Conservation (phyloP, 1,140 invertebrate genomes). For the Magallana gigas region DNA sequence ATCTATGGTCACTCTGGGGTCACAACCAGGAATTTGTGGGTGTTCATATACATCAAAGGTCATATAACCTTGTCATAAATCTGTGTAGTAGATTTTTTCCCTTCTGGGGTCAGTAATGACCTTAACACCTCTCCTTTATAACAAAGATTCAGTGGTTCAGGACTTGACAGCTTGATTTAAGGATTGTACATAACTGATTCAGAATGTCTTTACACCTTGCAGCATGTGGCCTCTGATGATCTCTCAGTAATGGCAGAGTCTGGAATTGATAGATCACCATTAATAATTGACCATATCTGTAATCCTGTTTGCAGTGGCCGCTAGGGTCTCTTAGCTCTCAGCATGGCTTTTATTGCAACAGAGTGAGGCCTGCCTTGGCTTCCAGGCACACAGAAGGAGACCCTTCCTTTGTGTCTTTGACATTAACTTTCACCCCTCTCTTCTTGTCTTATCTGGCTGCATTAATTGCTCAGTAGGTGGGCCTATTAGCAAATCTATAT, state of each 20-base stretch:
- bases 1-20: neutral
- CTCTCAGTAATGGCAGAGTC: neutral
- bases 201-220: no score
- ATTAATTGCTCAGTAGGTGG: slow-evolving; percentile 12
- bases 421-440: neutral
- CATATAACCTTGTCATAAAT: neutral
- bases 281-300: neutral
- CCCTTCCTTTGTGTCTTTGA: neutral
- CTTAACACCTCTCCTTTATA: no score
- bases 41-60: neutral
- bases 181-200: no score
- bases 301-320: neutral
- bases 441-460: neutral
- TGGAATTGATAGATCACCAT: neutral
- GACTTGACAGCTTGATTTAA: no score
- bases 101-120: no score
- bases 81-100: neutral
- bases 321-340: neutral
- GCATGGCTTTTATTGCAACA: neutral
- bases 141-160: no score
- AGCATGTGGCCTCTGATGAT: no score
- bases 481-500: slow-evolving; percentile 14
- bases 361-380: neutral
- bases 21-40: neutral
- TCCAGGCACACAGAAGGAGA: neutral